Conservation (phyloP, 2,888 invertebrate species). For the Gryllus longicercus region DNA sequence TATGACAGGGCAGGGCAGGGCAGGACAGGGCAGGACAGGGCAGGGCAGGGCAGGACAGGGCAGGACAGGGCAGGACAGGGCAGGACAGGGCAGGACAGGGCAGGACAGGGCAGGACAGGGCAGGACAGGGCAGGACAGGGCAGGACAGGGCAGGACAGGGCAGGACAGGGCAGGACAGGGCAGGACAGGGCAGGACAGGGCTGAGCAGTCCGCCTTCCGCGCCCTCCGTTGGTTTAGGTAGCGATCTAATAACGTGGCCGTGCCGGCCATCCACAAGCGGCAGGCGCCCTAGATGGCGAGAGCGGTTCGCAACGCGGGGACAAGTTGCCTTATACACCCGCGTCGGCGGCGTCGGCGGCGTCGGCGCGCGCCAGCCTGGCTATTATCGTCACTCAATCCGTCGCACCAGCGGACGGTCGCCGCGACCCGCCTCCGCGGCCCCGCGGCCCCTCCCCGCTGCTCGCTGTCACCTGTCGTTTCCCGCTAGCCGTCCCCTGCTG, state of each 20-base stretch:
- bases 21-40: no score
- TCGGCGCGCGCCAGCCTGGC: not conserved
- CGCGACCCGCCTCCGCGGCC: not conserved
- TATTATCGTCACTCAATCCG: constrained; percentile 7
- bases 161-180: no score
- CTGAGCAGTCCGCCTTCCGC: not conserved
- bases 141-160: no score
- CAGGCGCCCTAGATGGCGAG: not conserved
- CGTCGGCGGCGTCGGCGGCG: not conserved
- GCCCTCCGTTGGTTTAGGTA: not conserved
- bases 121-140: not conserved
- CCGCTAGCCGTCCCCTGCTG: no score
- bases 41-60: no score
- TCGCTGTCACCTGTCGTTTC: no score
- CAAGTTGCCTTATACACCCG: constrained; percentile 9
- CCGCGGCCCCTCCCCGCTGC: not conserved
- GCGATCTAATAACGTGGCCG: constrained; percentile 8
- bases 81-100: no score
- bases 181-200: not conserved
- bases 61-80: no score
- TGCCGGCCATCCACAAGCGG: not conserved
- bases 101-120: no score
- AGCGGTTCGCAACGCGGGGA: not conserved
- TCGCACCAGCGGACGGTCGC: not conserved
- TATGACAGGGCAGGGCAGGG: no score